Evolutionary conservation across 2,888 invertebrate species (phyloP).

Genomic region (Cephus runcator): DNA sequence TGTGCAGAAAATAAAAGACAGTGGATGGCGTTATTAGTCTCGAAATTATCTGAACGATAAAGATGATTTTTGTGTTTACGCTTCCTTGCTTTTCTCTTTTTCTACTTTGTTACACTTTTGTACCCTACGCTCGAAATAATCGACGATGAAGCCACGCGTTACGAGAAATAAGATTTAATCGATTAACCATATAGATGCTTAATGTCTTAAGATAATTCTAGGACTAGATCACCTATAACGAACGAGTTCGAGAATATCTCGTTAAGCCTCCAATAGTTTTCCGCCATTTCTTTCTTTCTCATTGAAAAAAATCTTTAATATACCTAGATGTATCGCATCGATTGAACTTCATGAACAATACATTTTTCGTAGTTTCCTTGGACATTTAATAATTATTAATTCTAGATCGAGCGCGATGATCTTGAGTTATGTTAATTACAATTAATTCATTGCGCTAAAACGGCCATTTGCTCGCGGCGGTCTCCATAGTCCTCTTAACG

Average conservation of each 20-base stretch:
- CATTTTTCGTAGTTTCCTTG: background rate
- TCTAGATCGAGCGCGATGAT: background rate
- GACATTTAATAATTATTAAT: background rate
- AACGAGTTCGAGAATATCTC: background rate
- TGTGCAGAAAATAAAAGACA: background rate
- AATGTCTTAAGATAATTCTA: background rate
- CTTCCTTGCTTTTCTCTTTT: background rate
- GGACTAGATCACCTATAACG: background rate
- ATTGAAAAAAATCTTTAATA: conserved; percentile 8
- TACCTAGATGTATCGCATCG: background rate
- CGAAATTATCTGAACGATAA: background rate
- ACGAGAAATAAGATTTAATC: background rate
- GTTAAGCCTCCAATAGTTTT: conserved; percentile 29
- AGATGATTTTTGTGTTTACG: background rate
- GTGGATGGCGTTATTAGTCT: background rate
- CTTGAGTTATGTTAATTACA: background rate
- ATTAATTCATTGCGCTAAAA: background rate
- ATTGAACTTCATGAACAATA: background rate
- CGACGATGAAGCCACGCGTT: background rate
- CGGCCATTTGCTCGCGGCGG: background rate
- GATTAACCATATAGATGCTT: background rate
- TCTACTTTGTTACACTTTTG: background rate
- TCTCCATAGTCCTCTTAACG: too few species aligned
- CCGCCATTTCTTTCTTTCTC: conserved; percentile 33
- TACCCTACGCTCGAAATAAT: background rate